phyloP scores from a whole-genome alignment of 1,140 invertebrate genomes.

The Achatina immaculata region DNA sequence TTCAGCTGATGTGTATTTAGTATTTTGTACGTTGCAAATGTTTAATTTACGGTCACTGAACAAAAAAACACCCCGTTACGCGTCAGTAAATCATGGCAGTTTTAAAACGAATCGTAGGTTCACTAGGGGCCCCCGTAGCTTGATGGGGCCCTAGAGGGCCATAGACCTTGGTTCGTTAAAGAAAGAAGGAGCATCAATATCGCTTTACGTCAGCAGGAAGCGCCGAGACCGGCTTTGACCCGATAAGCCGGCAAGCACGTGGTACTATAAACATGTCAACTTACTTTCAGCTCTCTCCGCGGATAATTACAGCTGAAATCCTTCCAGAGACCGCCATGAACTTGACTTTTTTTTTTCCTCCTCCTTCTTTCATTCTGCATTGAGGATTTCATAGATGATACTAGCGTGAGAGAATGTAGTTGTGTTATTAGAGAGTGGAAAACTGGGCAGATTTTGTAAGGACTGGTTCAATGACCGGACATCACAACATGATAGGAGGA shows the following conservation, averaged over 20 bases:
- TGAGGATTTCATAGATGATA: too few species aligned
- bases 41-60: too few species aligned
- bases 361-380: too few species aligned
- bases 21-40: too few species aligned
- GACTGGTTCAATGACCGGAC: too few species aligned
- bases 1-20: not conserved
- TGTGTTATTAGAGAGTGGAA: too few species aligned
- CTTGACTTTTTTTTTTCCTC: too few species aligned
- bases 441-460: too few species aligned
- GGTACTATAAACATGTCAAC: constrained; percentile 24
- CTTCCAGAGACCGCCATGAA: too few species aligned
- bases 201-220: constrained; percentile 8
- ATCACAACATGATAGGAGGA: too few species aligned
- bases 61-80: constrained; percentile 14
- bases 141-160: not conserved
- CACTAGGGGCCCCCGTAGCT: not conserved
- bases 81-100: not conserved
- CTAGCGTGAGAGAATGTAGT: too few species aligned
- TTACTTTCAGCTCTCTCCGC: not conserved
- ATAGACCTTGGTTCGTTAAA: not conserved
- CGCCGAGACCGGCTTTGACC: not conserved
- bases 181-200: constrained; percentile 9
- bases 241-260: constrained; percentile 23
- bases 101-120: not conserved
- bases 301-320: not conserved